These are phyloP conservation scores for Cyanoramphus novaezelandiae DNA, from an alignment of 2,113 vertebrate species.

Conservation along the genomic window DNA sequence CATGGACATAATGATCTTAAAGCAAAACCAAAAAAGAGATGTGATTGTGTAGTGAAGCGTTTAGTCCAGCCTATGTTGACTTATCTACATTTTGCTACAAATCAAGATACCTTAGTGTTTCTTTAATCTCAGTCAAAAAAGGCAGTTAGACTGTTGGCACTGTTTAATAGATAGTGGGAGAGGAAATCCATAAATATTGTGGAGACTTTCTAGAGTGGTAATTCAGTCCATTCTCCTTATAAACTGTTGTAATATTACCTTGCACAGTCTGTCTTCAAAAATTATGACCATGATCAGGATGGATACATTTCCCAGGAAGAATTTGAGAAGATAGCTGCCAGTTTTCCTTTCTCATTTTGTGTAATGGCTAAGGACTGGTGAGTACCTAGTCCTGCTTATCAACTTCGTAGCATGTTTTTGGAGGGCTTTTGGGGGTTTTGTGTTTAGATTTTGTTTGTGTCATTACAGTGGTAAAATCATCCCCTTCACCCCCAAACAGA, in stretches of 20 bases:
- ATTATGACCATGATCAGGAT: conserved; percentile 94
- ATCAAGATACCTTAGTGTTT: neutral
- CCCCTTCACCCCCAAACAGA: neutral
- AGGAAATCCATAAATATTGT: neutral
- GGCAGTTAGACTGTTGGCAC: neutral
- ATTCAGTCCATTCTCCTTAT: neutral
- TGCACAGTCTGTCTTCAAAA: conserved; percentile 93
- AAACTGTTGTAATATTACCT: neutral
- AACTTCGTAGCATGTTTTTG: neutral
- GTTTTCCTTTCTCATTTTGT: conserved; percentile 96
- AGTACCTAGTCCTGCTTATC: conserved; percentile 25
- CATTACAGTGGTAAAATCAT: neutral
- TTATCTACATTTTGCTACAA: neutral
- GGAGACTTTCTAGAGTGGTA: neutral
- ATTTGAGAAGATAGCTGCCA: conserved; percentile 95
- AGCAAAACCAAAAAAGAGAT: neutral
- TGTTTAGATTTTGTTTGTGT: neutral
- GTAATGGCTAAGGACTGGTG: conserved; percentile 96
- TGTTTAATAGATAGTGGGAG: neutral
- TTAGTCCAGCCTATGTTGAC: neutral
- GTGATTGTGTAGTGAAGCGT: neutral
- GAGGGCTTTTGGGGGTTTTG: neutral
- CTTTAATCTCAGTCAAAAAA: neutral
- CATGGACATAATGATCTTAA: neutral
- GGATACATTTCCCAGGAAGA: conserved; percentile 95